These are phyloP conservation scores for Ciconia boyciana DNA, from an alignment of 2,113 vertebrate genomes.

Conservation along the genomic window DNA sequence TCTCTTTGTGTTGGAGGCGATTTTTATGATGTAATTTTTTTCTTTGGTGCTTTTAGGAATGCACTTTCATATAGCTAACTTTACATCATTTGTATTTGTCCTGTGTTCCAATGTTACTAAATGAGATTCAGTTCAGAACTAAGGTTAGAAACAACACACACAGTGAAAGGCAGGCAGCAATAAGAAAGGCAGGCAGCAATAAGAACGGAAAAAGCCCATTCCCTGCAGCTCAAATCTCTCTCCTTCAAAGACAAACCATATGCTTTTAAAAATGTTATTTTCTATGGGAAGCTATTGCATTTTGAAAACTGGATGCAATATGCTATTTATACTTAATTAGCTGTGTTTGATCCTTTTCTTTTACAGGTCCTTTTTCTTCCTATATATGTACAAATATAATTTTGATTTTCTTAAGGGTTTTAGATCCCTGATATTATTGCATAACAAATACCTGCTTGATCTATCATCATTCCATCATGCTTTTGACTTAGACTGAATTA, in stretches of 20 bases:
- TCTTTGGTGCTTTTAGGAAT: not conserved
- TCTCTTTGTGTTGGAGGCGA: not conserved
- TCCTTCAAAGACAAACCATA: not conserved
- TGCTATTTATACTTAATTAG: not conserved
- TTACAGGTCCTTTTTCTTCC: not conserved
- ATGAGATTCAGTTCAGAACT: conserved; percentile 25
- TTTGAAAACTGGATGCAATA: not conserved
- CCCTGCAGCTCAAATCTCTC: not conserved
- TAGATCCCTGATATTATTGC: not conserved
- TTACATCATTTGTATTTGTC: not conserved
- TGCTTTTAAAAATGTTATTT: not conserved
- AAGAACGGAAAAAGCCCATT: not conserved
- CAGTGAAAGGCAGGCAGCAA: not conserved
- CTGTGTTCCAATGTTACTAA: not conserved
- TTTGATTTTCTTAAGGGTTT: not conserved
- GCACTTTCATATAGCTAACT: not conserved
- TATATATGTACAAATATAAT: not conserved
- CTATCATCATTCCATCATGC: not conserved
- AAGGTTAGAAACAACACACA: conserved; percentile 6
- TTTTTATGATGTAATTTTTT: not conserved
- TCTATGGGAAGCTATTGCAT: not conserved
- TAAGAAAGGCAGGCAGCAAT: not conserved
- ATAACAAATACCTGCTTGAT: not conserved
- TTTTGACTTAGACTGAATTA: not conserved
- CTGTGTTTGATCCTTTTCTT: not conserved